A percentile compares a stretch with the other conserved stretches of the same genome.
These are phyloP conservation scores for Muntiacus muntjak DNA, from an alignment of 2,113 vertebrate genomes.

Conservation along the genomic window DNA sequence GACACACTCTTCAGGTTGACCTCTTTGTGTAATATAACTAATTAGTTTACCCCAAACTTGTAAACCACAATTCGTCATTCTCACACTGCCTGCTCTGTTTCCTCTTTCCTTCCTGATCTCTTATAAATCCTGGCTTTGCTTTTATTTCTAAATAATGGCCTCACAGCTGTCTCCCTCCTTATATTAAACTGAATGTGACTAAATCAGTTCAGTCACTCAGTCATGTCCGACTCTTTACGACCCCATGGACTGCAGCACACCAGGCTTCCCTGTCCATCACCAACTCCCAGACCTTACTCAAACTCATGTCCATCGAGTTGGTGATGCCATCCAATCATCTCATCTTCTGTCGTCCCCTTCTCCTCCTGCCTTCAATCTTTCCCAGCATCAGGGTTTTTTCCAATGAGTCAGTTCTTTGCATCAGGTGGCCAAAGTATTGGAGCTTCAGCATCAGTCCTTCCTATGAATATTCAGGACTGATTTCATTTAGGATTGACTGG, in stretches of 20 bases:
- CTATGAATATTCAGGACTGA: not conserved
- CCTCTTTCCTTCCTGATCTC: not conserved
- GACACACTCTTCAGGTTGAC: not conserved
- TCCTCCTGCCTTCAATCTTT: not conserved
- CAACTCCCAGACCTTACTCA: not conserved
- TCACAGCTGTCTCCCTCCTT: not conserved
- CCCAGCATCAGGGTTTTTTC: not conserved
- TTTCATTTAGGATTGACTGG: not conserved
- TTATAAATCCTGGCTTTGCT: not conserved
- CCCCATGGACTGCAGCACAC: not conserved
- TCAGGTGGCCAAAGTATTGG: not conserved
- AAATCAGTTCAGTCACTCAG: not conserved
- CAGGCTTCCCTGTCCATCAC: not conserved
- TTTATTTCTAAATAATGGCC: not conserved
- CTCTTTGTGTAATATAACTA: not conserved
- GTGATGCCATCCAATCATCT: not conserved
- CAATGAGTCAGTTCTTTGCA: not conserved
- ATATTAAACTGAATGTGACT: not conserved
- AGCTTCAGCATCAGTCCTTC: not conserved
- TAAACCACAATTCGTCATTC: not conserved
- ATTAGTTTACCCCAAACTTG: not conserved
- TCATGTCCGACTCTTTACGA: fast-evolving
- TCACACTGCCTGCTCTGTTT: not conserved
- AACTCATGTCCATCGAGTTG: not conserved
- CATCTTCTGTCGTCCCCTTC: not conserved